Percentiles rank a stretch among this genome's conserved stretches.
Evolutionary conservation across 1,140 invertebrate species (phyloP).

Genomic region (Rhagoletis zephyria): DNA sequence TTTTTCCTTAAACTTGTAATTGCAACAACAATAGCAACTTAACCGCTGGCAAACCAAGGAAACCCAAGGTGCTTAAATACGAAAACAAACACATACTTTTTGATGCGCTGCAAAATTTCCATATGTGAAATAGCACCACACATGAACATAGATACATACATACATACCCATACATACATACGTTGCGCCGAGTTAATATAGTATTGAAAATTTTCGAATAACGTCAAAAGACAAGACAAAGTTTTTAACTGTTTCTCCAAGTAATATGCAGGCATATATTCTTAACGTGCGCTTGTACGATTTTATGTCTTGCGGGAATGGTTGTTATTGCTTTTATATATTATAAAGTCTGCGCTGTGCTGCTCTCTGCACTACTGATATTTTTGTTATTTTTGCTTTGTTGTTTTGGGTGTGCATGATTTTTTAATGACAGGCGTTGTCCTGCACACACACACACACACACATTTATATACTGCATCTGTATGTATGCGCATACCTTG

Average conservation of each 20-base stretch:
- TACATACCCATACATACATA: background rate
- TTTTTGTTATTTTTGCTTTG: constrained; percentile 4
- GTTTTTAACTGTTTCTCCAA: constrained; percentile 37
- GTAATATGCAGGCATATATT: background rate
- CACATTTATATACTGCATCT: background rate
- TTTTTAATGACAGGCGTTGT: constrained; percentile 33
- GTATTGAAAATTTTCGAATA: constrained; percentile 38
- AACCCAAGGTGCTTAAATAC: constrained; percentile 33
- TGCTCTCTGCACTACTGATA: background rate
- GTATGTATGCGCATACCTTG: background rate
- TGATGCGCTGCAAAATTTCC: background rate
- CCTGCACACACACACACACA: background rate
- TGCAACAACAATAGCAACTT: constrained; percentile 3
- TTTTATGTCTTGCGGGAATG: constrained; percentile 25
- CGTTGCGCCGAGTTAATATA: background rate
- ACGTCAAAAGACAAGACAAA: constrained; percentile 48
- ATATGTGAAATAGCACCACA: too few relatives aligned
- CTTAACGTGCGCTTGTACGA: background rate
- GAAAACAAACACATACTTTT: background rate
- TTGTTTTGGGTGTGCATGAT: constrained; percentile 40
- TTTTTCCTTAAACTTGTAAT: constrained; percentile 67
- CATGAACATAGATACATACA: background rate
- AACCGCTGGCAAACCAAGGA: background rate
- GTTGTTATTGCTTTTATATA: constrained; percentile 31
- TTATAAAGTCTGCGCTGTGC: background rate